phyloP scores from a whole-genome alignment of 2,888 invertebrate species.

The Pandemis cinnamomeana region DNA sequence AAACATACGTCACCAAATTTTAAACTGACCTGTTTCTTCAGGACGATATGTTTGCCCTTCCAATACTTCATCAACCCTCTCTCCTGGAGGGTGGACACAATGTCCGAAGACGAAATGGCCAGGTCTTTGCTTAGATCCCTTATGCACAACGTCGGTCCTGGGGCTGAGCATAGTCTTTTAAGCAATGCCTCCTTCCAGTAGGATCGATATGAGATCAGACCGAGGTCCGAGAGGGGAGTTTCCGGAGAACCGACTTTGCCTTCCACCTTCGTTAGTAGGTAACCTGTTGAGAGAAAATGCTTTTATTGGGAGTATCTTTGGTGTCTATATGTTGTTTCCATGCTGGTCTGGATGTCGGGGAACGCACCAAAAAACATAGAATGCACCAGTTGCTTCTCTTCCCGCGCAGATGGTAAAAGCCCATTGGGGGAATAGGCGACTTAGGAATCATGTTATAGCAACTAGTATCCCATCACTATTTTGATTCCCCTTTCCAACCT shows the following conservation, averaged over 20 bases:
- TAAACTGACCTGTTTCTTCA: constrained; percentile 92
- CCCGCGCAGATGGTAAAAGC: too few species aligned
- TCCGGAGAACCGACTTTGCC: constrained; percentile 99
- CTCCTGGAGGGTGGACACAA: constrained; percentile 98
- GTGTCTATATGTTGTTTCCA: too few species aligned
- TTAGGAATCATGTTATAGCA: too few species aligned
- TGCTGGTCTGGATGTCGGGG: too few species aligned
- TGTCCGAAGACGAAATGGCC: constrained; percentile 98
- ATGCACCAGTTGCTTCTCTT: too few species aligned
- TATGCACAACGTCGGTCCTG: constrained; percentile 95
- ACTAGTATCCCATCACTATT: too few species aligned
- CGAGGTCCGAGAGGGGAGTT: constrained; percentile 98
- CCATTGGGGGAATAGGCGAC: too few species aligned
- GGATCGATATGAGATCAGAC: constrained; percentile 97
- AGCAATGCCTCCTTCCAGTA: constrained; percentile 99
- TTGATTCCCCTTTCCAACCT: too few species aligned
- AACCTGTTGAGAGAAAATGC: constrained; percentile 86
- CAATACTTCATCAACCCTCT: constrained; percentile 99
- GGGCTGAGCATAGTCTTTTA: constrained; percentile 94
- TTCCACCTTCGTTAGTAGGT: constrained; percentile 97
- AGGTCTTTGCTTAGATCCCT: constrained; percentile 95
- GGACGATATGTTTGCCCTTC: constrained; percentile 98
- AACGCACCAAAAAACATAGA: too few species aligned
- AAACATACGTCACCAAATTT: not conserved
- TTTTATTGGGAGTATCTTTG: not conserved